Conservation (phyloP, 2,797 vertebrate genomes). For the Hippocampus kuda region DNA sequence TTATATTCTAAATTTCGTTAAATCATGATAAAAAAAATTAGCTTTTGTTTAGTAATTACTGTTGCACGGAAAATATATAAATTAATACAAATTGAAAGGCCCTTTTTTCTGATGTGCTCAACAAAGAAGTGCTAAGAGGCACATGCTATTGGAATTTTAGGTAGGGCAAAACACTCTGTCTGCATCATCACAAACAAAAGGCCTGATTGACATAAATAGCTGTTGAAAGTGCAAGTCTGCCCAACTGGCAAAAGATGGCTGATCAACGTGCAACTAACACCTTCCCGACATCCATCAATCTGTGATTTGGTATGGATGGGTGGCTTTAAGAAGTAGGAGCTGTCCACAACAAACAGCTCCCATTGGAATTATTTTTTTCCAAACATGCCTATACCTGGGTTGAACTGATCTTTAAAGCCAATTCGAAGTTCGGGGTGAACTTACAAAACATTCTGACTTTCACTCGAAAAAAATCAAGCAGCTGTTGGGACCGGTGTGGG, state of each 20-base stretch:
- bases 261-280: slow-evolving; percentile 18
- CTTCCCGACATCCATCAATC: slow-evolving; percentile 14
- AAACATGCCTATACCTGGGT: not conserved
- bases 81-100: not conserved
- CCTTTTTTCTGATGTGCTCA: not conserved
- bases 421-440: not conserved
- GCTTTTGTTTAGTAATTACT: not conserved
- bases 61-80: not conserved
- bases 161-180: slow-evolving; percentile 27
- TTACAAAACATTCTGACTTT: not conserved
- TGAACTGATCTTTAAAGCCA: not conserved
- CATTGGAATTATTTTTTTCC: not conserved
- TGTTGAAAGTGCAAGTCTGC: slow-evolving; percentile 21
- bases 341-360: not conserved
- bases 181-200: slow-evolving; percentile 26
- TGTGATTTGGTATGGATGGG: slow-evolving; percentile 7
- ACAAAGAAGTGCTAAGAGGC: not conserved
- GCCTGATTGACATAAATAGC: slow-evolving; percentile 18
- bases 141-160: slow-evolving; percentile 14
- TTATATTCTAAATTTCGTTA: too few species aligned
- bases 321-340: not conserved
- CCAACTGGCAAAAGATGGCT: slow-evolving; percentile 23
- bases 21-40: not conserved
- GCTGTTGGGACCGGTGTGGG: not conserved
- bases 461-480: not conserved